A percentile compares a stretch with the other conserved stretches of the same genome.
These are phyloP conservation scores for Clistopyga incitator DNA, from an alignment of 2,888 invertebrate species.

Conservation along the genomic window DNA sequence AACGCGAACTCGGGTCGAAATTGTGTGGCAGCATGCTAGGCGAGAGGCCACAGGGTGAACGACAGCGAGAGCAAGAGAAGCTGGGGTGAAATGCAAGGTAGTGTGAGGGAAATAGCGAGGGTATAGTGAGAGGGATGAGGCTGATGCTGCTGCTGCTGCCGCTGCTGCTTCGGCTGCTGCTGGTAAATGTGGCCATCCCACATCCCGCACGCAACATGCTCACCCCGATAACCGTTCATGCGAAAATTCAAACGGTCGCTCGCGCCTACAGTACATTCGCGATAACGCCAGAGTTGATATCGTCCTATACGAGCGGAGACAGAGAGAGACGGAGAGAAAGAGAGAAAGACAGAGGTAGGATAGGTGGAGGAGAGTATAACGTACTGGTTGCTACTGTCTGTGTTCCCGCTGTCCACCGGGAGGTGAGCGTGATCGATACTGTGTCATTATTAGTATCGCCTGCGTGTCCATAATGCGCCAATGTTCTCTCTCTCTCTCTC, in stretches of 20 bases:
- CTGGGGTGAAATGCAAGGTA: conserved; percentile 37
- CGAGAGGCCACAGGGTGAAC: conserved; percentile 31
- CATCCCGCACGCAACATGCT: conserved; percentile 71
- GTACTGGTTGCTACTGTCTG: conserved; percentile 42
- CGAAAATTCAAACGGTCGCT: conserved; percentile 79
- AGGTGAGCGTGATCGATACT: conserved; percentile 61
- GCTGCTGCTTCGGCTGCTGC: conserved; percentile 45
- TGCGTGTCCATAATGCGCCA: conserved; percentile 51
- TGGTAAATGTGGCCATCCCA: conserved; percentile 68
- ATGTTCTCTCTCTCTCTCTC: conserved; percentile 37
- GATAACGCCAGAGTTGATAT: conserved; percentile 66
- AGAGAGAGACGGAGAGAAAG: conserved; percentile 4
- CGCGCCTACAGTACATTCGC: conserved; percentile 74
- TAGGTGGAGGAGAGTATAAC: conserved; percentile 42
- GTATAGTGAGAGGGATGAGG: conserved; percentile 45
- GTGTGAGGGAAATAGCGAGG: conserved; percentile 52
- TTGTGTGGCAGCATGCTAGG: conserved; percentile 60
- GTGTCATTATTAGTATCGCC: conserved; percentile 64
- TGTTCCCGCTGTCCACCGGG: conserved; percentile 26
- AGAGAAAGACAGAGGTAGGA: background rate
- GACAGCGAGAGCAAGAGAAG: conserved; percentile 37
- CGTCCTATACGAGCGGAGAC: conserved; percentile 38
- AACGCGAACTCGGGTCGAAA: conserved; percentile 52
- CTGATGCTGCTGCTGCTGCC: conserved; percentile 32
- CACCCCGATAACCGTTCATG: conserved; percentile 78